Conservation (phyloP, 2,113 vertebrate genomes). For the Corythornis cristatus region DNA sequence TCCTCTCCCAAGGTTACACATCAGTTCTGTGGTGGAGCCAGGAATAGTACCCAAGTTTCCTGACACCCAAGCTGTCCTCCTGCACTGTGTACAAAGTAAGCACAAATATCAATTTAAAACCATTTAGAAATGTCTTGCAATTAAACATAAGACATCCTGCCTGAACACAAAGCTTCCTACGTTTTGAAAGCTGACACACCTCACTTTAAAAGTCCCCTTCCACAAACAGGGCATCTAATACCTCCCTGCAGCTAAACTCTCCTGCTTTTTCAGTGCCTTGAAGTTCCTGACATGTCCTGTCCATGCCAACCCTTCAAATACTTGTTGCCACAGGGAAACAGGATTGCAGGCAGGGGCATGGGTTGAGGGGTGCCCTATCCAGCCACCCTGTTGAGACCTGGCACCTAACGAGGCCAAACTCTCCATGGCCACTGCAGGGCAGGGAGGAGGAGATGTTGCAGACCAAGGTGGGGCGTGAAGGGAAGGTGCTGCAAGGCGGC, state of each 20-base stretch:
- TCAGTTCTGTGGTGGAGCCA: constrained; percentile 22
- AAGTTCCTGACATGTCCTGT: background rate
- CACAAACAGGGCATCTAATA: background rate
- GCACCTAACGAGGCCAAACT: rapidly evolving
- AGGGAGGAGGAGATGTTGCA: background rate
- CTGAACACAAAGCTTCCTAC: background rate
- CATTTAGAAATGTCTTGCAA: background rate
- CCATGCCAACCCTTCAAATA: background rate
- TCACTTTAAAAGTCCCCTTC: background rate
- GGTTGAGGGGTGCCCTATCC: background rate
- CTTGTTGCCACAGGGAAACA: background rate
- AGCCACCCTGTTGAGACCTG: background rate
- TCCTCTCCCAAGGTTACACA: constrained; percentile 53
- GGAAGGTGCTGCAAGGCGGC: rapidly evolving
- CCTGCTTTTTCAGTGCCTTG: background rate
- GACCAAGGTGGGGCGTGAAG: rapidly evolving
- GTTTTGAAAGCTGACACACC: background rate
- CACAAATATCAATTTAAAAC: background rate
- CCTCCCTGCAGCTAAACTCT: background rate
- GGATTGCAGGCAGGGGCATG: background rate
- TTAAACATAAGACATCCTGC: background rate
- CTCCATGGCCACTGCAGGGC: background rate
- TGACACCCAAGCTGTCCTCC: background rate
- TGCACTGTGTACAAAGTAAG: background rate
- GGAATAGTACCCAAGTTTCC: constrained; percentile 60